These are phyloP conservation scores for Phortica magna DNA, from an alignment of 2,888 invertebrate genomes.

Conservation along the genomic window DNA sequence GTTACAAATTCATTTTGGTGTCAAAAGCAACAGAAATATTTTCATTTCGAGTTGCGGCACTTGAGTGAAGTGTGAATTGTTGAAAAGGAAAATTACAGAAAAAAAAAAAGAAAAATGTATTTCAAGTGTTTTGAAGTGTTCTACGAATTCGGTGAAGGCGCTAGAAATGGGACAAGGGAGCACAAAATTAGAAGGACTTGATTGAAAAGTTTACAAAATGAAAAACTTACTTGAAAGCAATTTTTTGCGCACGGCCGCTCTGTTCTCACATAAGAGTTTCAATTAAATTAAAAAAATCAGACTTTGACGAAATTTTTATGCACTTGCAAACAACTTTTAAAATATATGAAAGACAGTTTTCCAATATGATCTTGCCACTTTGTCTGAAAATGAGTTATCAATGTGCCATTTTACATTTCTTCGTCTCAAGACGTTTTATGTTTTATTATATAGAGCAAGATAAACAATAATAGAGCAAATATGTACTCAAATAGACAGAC, in stretches of 20 bases:
- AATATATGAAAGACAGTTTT: too few species aligned
- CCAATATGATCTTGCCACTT: too few species aligned
- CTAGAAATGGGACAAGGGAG: not conserved
- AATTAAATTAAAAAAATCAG: not conserved
- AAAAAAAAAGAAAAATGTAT: not conserved
- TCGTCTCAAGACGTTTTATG: too few species aligned
- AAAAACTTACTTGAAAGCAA: not conserved
- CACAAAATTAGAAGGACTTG: not conserved
- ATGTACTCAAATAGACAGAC: too few species aligned
- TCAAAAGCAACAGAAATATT: constrained; percentile 34
- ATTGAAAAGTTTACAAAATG: not conserved
- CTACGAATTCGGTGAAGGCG: not conserved
- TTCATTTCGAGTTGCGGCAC: constrained; percentile 13
- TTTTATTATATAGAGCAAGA: too few species aligned
- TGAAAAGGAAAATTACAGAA: not conserved
- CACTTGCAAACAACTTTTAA: too few species aligned
- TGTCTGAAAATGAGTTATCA: too few species aligned
- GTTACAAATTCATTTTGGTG: constrained; percentile 62
- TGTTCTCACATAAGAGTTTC: not conserved
- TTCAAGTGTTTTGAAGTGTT: not conserved
- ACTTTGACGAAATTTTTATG: too few species aligned
- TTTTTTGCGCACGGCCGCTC: not conserved
- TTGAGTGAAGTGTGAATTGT: not conserved
- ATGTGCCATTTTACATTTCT: too few species aligned
- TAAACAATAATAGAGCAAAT: too few species aligned